phyloP scores from a whole-genome alignment of 2,113 vertebrate genomes.

The Heptranchias perlo region DNA sequence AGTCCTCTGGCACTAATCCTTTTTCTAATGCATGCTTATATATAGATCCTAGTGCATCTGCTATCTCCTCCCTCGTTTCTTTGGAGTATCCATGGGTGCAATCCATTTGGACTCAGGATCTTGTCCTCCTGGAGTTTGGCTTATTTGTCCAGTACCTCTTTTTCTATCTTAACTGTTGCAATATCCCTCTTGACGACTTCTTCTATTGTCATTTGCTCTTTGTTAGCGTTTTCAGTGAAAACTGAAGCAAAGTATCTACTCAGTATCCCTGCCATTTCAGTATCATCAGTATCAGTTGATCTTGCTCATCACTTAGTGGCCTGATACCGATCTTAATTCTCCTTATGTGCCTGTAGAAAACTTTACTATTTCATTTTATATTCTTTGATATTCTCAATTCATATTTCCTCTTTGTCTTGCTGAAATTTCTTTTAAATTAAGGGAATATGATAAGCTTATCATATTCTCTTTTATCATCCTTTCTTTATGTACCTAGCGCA shows the following conservation, averaged over 20 bases:
- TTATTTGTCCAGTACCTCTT: background rate
- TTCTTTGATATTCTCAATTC: background rate
- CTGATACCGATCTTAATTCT: background rate
- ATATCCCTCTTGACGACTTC: background rate
- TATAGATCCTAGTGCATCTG: background rate
- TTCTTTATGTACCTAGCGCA: too few species aligned
- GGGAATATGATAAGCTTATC: too few species aligned
- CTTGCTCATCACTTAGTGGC: background rate
- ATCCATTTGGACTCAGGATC: background rate
- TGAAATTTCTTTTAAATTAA: too few species aligned
- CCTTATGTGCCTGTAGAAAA: background rate
- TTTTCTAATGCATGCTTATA: background rate
- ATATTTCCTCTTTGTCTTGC: background rate
- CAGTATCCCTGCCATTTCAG: background rate
- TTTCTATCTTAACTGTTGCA: background rate
- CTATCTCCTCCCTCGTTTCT: background rate
- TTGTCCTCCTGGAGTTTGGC: background rate
- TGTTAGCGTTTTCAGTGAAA: background rate
- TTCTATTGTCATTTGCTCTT: background rate
- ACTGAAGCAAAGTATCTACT: background rate
- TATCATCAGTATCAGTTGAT: background rate
- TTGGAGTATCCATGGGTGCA: background rate
- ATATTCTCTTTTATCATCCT: background rate
- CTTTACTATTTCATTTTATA: background rate
- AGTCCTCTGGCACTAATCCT: background rate